Evolutionary conservation across 1,140 invertebrate species (phyloP).

Genomic region (Parapsyche elsis): DNA sequence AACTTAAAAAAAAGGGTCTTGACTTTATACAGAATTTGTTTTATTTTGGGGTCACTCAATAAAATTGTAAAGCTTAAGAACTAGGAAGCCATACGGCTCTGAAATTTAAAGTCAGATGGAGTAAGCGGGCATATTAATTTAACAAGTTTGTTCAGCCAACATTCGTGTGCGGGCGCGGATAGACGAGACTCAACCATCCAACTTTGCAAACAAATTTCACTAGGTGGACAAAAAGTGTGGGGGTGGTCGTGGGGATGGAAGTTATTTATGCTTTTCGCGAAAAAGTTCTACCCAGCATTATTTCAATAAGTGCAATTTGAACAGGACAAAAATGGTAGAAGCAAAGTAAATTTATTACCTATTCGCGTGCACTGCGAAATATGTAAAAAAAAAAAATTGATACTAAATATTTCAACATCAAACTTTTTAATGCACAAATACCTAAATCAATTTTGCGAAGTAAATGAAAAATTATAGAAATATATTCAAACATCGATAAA

Average conservation of each 20-base stretch:
- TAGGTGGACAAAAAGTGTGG: neutral
- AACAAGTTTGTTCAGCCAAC: constrained; percentile 37
- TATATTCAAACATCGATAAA: too few species aligned
- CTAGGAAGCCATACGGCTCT: neutral
- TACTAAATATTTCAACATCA: too few species aligned
- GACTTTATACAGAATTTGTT: too few species aligned
- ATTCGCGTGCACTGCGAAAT: neutral
- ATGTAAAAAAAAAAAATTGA: neutral
- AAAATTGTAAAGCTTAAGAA: neutral
- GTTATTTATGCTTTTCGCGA: constrained; percentile 35
- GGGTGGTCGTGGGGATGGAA: neutral
- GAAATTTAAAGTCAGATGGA: neutral
- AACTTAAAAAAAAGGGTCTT: too few species aligned
- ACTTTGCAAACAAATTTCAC: constrained; percentile 34
- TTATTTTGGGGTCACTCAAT: too few species aligned
- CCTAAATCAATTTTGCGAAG: neutral
- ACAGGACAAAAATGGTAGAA: neutral
- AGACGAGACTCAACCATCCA: constrained; percentile 15
- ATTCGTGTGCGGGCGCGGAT: neutral
- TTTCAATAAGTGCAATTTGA: constrained; percentile 36
- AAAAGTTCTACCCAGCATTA: constrained; percentile 35
- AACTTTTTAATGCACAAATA: neutral
- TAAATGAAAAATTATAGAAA: too few species aligned
- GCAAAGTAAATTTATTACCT: constrained; percentile 23
- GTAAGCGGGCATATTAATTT: constrained; percentile 41